Evolutionary conservation across 2,888 invertebrate species (phyloP), one percentile per base, ranked within the genome.

Genomic region (Lepidonotus clava): DNA sequence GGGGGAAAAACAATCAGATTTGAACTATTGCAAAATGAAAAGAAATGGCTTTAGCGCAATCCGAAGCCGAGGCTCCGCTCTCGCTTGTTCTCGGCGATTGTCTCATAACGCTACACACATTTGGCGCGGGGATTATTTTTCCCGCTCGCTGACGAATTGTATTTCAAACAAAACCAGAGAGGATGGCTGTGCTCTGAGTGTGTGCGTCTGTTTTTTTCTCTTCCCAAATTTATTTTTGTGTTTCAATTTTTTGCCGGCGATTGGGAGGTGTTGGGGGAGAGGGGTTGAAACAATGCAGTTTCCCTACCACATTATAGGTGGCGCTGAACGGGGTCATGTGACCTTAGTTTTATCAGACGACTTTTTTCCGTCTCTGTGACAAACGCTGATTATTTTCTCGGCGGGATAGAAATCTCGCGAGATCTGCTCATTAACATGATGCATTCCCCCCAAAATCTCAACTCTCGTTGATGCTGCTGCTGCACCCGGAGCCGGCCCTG

Each of bases 401-500:
- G 46, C 28, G 28, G 80, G 41, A 46, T 41, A 24, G 51, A 80
- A 80, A 46, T 80, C 80, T 80, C 80, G 24, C 46, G 32, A 32
- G 24, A 24, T 28, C 80, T 71, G 34, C 80, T 80, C 80, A 80
- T 80, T 80, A 80, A 6, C 80, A 46, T 80, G 80, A 80, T 80
- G 80, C 80, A 80, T 80, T 80, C 80, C 76, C 80, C 80, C 80
- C 46, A 46, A 80, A 80, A 80, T 80, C 80, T 51, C 80, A 46
- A 6, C 80, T 46, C 28, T 80, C 80, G 41, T 32, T 41, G n/a
- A n/a, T n/a, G n/a, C n/a, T n/a, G n/a, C n/a, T n/a, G n/a, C n/a
- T n/a, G n/a, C n/a, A n/a, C n/a, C n/a, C n/a, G n/a, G n/a, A n/a
- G n/a, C n/a, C n/a, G 71, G 11, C 41, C 80, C 51, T 14, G 80